Conservation (phyloP, 2,113 vertebrate species). For the Oncorhynchus gorbuscha region DNA sequence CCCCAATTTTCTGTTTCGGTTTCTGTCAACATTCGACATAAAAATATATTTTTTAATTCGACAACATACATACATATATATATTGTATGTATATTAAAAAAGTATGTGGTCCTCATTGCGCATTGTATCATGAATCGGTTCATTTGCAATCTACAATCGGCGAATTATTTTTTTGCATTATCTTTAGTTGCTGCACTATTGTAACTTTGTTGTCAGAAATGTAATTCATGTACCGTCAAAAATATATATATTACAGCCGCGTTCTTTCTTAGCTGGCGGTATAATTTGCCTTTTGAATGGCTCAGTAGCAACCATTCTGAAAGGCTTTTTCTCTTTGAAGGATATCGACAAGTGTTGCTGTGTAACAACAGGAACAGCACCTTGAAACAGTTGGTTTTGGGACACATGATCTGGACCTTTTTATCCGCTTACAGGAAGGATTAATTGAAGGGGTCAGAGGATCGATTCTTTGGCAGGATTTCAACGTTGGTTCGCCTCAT, state of each 20-base stretch:
- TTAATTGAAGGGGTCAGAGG: no score
- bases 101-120: no score
- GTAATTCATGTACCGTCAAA: not conserved
- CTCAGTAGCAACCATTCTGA: not conserved
- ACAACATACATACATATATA: no score
- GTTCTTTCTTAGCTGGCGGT: not conserved
- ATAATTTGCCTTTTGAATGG: not conserved
- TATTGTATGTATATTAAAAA: no score
- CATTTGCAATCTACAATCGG: no score
- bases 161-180: no score
- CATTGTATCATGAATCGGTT: no score
- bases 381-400: not conserved
- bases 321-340: constrained; percentile 17
- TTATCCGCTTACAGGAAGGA: not conserved
- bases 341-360: constrained; percentile 7
- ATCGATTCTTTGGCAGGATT: not conserved
- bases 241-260: not conserved
- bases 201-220: not conserved
- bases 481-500: not conserved
- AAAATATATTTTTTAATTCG: fast-evolving
- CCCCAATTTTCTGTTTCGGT: not conserved
- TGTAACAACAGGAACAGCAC: not conserved
- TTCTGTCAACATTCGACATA: not conserved
- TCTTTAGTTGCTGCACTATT: no score
- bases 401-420: not conserved